These are phyloP conservation scores for Atta cephalotes DNA, from an alignment of 1,140 invertebrate species.

Conservation along the genomic window DNA sequence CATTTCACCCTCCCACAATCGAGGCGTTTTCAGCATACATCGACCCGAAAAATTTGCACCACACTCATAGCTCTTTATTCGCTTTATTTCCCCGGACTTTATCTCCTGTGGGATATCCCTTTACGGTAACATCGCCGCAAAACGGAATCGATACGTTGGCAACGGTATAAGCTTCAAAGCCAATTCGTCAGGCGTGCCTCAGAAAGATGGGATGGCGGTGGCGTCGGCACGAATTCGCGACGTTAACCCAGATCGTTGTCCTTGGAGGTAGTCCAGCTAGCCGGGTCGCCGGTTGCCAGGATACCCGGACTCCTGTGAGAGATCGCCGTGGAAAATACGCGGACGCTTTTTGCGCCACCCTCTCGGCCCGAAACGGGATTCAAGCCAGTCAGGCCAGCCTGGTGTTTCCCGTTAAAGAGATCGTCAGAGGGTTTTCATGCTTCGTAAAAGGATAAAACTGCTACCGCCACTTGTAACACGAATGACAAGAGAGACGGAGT, in stretches of 20 bases:
- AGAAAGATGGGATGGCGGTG: conserved; percentile 42
- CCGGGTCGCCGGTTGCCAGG: conserved; percentile 72
- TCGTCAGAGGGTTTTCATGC: conserved; percentile 70
- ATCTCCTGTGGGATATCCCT: conserved; percentile 33
- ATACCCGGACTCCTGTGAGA: conserved; percentile 63
- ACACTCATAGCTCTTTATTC: not conserved
- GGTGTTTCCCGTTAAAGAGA: conserved; percentile 61
- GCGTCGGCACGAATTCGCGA: conserved; percentile 71
- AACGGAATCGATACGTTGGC: conserved; percentile 66
- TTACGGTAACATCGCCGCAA: conserved; percentile 30
- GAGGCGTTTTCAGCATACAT: not conserved
- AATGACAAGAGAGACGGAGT: conserved; percentile 18
- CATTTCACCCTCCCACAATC: conserved; percentile 13
- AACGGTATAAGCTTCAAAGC: conserved; percentile 62
- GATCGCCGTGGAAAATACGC: conserved; percentile 70
- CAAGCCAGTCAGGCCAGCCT: conserved; percentile 16
- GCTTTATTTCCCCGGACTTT: conserved; percentile 50
- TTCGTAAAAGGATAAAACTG: conserved; percentile 30
- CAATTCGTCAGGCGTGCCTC: conserved; percentile 57
- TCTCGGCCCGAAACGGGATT: conserved; percentile 55
- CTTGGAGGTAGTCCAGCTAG: conserved; percentile 81
- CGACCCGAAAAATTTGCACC: conserved; percentile 36
- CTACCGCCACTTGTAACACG: conserved; percentile 25
- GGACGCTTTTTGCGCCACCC: conserved; percentile 67
- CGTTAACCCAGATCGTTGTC: conserved; percentile 81